Percentiles rank a stretch among this genome's conserved stretches.
Evolutionary conservation across 2,888 invertebrate species (phyloP).

Genomic region (Drosophila leonis): DNA sequence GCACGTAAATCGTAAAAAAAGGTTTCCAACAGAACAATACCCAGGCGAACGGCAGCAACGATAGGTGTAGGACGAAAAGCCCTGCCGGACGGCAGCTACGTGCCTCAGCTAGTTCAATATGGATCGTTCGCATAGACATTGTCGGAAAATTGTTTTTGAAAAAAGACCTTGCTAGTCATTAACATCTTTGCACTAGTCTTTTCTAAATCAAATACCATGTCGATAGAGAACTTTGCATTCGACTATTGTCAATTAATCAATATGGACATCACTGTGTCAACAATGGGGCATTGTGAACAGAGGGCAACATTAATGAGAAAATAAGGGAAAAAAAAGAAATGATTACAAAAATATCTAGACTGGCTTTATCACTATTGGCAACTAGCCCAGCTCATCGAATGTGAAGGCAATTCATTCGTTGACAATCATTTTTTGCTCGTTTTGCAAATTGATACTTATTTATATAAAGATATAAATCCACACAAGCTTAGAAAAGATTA

Average conservation of each 20-base stretch:
- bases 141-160: constrained; percentile 25
- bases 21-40: constrained; percentile 61
- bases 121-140: constrained; percentile 18
- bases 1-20: constrained; percentile 79
- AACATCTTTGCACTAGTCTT: constrained; percentile 35
- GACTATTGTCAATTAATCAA: constrained; percentile 1
- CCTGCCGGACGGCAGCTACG: constrained; percentile 37
- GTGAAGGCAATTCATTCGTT: too few species aligned
- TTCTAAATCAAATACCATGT: constrained; percentile 13
- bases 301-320: neutral
- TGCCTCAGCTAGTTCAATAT: constrained; percentile 24
- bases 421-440: neutral
- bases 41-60: constrained; percentile 11
- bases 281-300: neutral
- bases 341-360: neutral
- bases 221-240: neutral
- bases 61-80: neutral
- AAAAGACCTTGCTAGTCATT: constrained; percentile 27
- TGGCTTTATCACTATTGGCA: neutral
- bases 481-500: neutral
- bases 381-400: neutral
- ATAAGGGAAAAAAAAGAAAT: neutral
- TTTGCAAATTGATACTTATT: neutral
- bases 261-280: neutral
- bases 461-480: neutral